Conservation (phyloP, 2,113 vertebrate genomes). For the Excalfactoria chinensis region DNA sequence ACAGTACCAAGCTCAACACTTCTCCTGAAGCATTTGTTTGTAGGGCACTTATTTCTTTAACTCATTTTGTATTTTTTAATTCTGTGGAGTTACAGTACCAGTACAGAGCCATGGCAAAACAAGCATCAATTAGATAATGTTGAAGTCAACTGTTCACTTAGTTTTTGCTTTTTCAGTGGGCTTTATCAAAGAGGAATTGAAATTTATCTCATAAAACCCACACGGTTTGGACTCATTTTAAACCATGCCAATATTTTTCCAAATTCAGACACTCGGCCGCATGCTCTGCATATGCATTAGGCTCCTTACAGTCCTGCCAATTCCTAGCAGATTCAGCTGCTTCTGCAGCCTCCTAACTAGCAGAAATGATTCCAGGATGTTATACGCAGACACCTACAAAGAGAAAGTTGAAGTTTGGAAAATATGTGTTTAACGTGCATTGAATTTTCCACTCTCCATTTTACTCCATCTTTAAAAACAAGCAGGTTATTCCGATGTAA, state of each 20-base stretch:
- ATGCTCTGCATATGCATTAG: constrained; percentile 33
- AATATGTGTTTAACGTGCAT: neutral
- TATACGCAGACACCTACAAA: constrained; percentile 43
- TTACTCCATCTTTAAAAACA: neutral
- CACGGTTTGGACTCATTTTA: neutral
- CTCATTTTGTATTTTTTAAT: neutral
- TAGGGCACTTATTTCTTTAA: neutral
- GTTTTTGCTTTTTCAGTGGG: neutral
- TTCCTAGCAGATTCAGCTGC: constrained; percentile 32
- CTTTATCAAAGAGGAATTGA: neutral
- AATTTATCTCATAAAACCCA: neutral
- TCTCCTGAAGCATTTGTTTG: neutral
- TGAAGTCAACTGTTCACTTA: neutral
- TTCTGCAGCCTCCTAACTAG: constrained; percentile 26
- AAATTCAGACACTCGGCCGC: constrained; percentile 3
- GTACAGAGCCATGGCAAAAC: fast-evolving
- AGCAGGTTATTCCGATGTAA: neutral
- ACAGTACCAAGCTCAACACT: constrained; percentile 2
- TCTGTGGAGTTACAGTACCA: neutral
- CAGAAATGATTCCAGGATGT: constrained; percentile 23
- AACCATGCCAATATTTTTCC: neutral
- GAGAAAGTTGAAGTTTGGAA: constrained; percentile 37
- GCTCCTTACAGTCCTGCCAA: constrained; percentile 27
- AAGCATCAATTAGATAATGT: neutral
- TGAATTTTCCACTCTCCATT: constrained; percentile 22